Evolutionary conservation across 1,140 invertebrate species (phyloP), one percentile per base, ranked within the genome.

Genomic region (Drosophila chauvacae): DNA sequence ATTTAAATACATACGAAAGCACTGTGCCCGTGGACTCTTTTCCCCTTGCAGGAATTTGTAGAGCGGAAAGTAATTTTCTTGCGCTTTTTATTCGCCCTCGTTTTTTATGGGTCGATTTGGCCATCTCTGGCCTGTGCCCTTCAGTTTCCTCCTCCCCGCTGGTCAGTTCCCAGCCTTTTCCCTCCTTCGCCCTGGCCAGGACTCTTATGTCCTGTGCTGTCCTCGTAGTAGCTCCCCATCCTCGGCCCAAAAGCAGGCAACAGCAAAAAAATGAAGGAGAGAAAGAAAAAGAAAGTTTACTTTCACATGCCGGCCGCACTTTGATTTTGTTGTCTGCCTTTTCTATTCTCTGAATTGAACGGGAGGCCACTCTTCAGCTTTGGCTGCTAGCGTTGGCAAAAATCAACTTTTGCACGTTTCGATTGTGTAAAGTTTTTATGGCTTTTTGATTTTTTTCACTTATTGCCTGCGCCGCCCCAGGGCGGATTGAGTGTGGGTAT

Each of bases 391-490:
- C 80, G 80, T 87, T 88, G 65, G 80, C 84, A 87, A 87, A 87
- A 87, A 88, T 80, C 85, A 88, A 88, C 81, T 91, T 91, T 91
- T 87, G 87, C 87, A 91, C 87, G 87, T 91, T 91, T 81, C 87
- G 87, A 91, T 91, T 91, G 87, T 91, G 87, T 91, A 91, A 87
- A 91, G 87, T 91, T 91, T 91, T 91, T 91, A 91, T 91, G 87
- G 87, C 87, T 84, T 91, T 91, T 91, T 91, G 87, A 91, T 91
- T 91, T 91, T 71, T 91, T 91, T 90, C 81, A 90, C 85, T 88
- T 88, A 88, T 88, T 88, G 85, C 81, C 74, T 65, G 55, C 20
- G 41, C 41, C 56, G 57, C 42, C 33, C 23, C 37, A 13, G 42
- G 57, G 20, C 57, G 23, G 20, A 33, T n/a, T 53, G 42, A 41